Percentiles rank a stretch among this genome's conserved stretches.
These are phyloP conservation scores for Malurus alboscapulatus DNA, from an alignment of 2,113 vertebrate genomes.

Conservation along the genomic window DNA sequence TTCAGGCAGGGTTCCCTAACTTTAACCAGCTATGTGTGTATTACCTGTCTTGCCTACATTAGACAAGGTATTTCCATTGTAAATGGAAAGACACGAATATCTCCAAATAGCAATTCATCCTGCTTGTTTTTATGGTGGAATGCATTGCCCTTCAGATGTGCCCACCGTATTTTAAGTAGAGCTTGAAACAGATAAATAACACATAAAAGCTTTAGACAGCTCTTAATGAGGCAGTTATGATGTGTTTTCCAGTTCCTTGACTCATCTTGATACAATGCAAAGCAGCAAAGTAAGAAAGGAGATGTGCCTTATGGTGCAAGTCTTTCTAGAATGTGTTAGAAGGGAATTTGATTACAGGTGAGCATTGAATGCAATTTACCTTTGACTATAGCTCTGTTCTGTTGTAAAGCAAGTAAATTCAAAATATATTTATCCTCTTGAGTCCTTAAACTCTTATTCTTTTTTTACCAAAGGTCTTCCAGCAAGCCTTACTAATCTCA, in stretches of 20 bases:
- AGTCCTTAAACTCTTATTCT: background rate
- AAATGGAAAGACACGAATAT: background rate
- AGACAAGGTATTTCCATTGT: background rate
- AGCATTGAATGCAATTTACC: background rate
- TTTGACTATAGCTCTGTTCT: background rate
- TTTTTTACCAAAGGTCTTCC: background rate
- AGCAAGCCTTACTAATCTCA: background rate
- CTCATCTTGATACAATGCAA: background rate
- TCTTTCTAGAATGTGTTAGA: background rate
- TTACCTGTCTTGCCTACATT: background rate
- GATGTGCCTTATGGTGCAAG: background rate
- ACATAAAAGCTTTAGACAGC: background rate
- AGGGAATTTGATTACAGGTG: background rate
- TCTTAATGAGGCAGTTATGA: background rate
- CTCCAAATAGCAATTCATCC: background rate
- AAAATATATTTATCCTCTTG: background rate
- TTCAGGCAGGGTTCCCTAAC: background rate
- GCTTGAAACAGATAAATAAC: background rate
- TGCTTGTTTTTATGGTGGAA: background rate
- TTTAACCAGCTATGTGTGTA: background rate
- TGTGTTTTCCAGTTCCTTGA: background rate
- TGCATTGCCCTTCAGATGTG: background rate
- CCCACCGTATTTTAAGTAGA: background rate
- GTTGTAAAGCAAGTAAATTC: background rate
- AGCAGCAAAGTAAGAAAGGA: background rate